phyloP scores from a whole-genome alignment of 92 coral and sea anemone species.

The Paragorgia papillata region DNA sequence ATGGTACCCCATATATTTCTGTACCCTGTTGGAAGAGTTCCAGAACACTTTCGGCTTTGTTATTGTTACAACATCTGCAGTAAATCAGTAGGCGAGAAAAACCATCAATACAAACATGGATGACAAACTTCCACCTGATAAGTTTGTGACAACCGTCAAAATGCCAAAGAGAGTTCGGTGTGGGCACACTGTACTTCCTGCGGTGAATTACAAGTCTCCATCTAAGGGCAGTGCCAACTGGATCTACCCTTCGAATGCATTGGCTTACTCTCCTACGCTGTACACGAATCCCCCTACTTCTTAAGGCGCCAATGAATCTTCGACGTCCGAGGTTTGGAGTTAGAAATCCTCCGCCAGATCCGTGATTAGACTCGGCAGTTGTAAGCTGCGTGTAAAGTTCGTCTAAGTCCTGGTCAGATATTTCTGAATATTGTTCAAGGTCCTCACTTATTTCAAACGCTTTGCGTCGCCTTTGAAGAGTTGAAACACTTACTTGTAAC shows the following conservation, averaged over 20 bases:
- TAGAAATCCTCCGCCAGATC: too few relatives aligned
- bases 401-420: too few relatives aligned
- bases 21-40: constrained; percentile 51
- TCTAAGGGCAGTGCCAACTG: constrained; percentile 47
- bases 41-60: constrained; percentile 68
- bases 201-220: constrained; percentile 64
- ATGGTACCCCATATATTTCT: constrained; percentile 49
- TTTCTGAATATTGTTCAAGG: too few relatives aligned
- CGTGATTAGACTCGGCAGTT: too few relatives aligned
- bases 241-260: constrained; percentile 2
- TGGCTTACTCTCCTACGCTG: background rate
- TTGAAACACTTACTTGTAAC: too few relatives aligned
- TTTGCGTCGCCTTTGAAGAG: too few relatives aligned
- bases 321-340: too few relatives aligned
- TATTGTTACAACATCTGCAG: constrained; percentile 65
- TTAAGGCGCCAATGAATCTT: too few relatives aligned
- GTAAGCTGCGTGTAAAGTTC: too few relatives aligned
- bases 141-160: constrained; percentile 69
- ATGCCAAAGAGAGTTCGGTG: constrained; percentile 74
- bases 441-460: too few relatives aligned
- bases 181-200: constrained; percentile 68
- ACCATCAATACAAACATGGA: constrained; percentile 75
- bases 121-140: constrained; percentile 46
- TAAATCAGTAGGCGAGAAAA: constrained; percentile 61
- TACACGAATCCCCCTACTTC: too few relatives aligned